Base-by-base conservation (phyloP, 2,797 vertebrate genomes). In the Acrocephalus scirpaceus region DNA sequence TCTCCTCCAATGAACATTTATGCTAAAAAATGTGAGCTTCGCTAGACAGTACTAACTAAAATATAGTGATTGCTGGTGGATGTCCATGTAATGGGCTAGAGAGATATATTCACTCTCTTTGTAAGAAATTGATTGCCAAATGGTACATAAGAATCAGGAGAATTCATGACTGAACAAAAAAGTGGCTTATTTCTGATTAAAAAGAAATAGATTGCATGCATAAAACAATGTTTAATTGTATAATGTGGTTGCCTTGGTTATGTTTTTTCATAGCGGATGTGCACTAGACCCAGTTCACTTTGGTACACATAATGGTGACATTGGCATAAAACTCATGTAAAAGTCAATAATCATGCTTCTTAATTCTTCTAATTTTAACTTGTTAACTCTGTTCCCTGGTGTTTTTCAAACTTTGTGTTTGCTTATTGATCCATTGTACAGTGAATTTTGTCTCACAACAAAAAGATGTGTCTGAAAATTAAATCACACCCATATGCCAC, bases 381-480 rank as follows among this genome's bases (percentile, higher is more conserved):
- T 83, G 17, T 51, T 83, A 80, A 40, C 19, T 88, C 47, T 66
- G 7, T 48, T 58, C 38, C 12, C 27, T 90, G 10, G 11, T 87
- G 50, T n/a, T 67, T 92, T 93, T 86, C 69, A 23, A 89, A 57
- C 29, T 88, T 93, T 54, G 2, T 9, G 27, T 93, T 91, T 91
- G 29, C 45, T 70, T 86, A 74, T 61, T 93, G 66, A 53, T 70
- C 20, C 13, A 0, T 70, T 12, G 9, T 62, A 88, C 25, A 36
- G 32, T 54, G 44, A 86, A 84, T 88, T 93, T 86, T 9, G 2
- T 53, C 47, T 93, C 53, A 81, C 74, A 94, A 67, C 21, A 44
- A 26, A 88, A 93, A 60, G 30, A 86, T 67, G 3, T 80, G 50
- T 62, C 81, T 86, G 65, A 92, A 94, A 95, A 95, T 92, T 61